Percentiles rank a stretch among this genome's conserved stretches.
Conservation (phyloP, 30 jellyfish, hydroid and myxozoan genomes). For the Phacellophora camtschatica region DNA sequence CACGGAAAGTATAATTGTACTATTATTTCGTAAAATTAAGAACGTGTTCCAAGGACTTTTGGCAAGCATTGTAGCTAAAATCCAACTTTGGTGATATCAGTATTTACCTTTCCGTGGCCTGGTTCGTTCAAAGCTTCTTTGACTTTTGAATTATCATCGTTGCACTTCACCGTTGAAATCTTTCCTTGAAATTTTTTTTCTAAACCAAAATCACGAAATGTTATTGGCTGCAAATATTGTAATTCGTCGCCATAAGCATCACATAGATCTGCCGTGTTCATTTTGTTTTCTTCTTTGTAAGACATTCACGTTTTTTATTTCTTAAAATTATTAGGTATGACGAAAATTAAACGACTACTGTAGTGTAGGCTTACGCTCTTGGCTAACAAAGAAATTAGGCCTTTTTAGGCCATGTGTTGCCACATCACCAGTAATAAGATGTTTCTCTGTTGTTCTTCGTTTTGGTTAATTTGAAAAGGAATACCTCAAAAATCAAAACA, state of each 20-base stretch:
- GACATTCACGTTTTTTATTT: too few species aligned
- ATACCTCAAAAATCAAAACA: too few species aligned
- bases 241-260: conserved; percentile 75
- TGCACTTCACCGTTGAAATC: conserved; percentile 59
- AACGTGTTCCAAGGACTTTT: not conserved
- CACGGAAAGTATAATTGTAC: not conserved
- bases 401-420: too few species aligned
- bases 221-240: conserved; percentile 23
- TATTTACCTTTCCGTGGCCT: conserved; percentile 48
- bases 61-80: too few species aligned
- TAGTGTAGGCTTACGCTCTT: too few species aligned
- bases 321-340: too few species aligned
- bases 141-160: conserved; percentile 69
- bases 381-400: too few species aligned
- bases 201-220: conserved; percentile 56
- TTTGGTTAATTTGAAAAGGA: too few species aligned
- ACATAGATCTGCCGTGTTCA: conserved; percentile 74
- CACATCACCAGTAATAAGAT: too few species aligned
- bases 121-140: conserved; percentile 68
- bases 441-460: too few species aligned
- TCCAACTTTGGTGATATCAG: not conserved
- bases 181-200: conserved; percentile 33
- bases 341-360: too few species aligned
- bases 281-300: not conserved
- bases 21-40: not conserved